Evolutionary conservation across 1,140 invertebrate species (phyloP).

Genomic region (Atopsyche davidsoni): DNA sequence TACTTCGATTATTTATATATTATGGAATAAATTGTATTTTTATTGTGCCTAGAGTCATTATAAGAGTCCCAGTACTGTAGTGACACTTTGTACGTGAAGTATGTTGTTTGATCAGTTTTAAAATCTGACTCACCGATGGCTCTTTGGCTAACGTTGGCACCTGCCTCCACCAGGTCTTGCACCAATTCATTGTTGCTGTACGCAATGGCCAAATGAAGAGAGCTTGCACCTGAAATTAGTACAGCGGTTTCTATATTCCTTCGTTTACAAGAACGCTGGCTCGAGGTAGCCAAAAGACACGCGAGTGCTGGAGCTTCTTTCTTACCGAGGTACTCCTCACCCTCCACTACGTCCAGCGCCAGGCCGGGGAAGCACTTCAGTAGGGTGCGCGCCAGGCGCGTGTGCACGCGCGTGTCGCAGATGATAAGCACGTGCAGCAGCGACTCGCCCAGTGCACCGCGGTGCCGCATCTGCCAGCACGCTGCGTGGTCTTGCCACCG

Average conservation of each 20-base stretch:
- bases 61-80: no score
- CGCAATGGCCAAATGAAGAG: conserved; percentile 92
- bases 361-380: conserved; percentile 88
- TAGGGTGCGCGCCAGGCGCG: conserved; percentile 78
- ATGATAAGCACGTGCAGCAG: conserved; percentile 92
- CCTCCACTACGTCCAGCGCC: conserved; percentile 91
- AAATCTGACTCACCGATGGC: conserved; percentile 64
- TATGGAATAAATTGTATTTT: no score
- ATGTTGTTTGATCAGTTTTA: not conserved
- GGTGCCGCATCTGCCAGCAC: conserved; percentile 95
- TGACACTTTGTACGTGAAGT: no score
- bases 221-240: conserved; percentile 68
- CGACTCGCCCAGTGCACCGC: conserved; percentile 91
- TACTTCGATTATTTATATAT: no score
- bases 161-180: conserved; percentile 82
- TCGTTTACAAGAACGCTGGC: no score
- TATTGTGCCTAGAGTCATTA: no score
- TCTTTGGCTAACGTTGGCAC: conserved; percentile 85
- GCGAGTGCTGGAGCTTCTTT: not conserved
- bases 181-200: conserved; percentile 95
- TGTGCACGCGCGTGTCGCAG: conserved; percentile 77
- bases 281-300: no score
- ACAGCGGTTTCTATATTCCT: conserved; percentile 5
- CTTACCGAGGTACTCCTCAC: conserved; percentile 91
- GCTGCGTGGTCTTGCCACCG: conserved; percentile 87